Evolutionary conservation across 2,113 vertebrate genomes (phyloP).

Genomic region (Scopus umbretta): DNA sequence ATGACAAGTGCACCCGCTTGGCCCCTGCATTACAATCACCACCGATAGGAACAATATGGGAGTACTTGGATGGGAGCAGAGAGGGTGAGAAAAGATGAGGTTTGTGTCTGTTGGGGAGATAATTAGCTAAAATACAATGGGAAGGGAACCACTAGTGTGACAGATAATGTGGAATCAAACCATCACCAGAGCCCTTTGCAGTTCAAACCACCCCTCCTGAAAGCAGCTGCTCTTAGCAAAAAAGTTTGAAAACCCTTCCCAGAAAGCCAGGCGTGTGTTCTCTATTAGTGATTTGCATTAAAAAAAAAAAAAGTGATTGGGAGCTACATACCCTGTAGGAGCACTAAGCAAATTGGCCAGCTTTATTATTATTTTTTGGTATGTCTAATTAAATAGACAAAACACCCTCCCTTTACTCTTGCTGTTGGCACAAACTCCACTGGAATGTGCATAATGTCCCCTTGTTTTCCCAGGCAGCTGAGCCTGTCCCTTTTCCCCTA

Average conservation of each 20-base stretch:
- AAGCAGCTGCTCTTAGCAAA: not conserved
- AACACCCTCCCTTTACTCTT: slow-evolving; percentile 22
- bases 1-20: not conserved
- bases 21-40: not conserved
- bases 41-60: not conserved
- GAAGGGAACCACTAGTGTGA: not conserved
- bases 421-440: not conserved
- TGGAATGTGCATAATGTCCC: slow-evolving; percentile 48
- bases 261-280: not conserved
- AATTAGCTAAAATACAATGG: slow-evolving; percentile 19
- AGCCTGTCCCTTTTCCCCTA: not conserved
- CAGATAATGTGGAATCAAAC: not conserved
- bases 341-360: slow-evolving; percentile 49
- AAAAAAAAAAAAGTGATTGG: not conserved
- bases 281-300: not conserved
- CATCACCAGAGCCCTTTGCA: not conserved
- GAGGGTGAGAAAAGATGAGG: not conserved
- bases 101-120: not conserved
- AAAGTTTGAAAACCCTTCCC: slow-evolving; percentile 11
- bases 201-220: not conserved
- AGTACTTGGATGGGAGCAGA: too few relatives aligned
- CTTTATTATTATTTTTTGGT: slow-evolving; percentile 67
- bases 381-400: slow-evolving; percentile 62
- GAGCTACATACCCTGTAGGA: slow-evolving; percentile 42
- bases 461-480: slow-evolving; percentile 29